Evolutionary conservation across 2,113 vertebrate genomes (phyloP).

Genomic region (Larimichthys crocea): DNA sequence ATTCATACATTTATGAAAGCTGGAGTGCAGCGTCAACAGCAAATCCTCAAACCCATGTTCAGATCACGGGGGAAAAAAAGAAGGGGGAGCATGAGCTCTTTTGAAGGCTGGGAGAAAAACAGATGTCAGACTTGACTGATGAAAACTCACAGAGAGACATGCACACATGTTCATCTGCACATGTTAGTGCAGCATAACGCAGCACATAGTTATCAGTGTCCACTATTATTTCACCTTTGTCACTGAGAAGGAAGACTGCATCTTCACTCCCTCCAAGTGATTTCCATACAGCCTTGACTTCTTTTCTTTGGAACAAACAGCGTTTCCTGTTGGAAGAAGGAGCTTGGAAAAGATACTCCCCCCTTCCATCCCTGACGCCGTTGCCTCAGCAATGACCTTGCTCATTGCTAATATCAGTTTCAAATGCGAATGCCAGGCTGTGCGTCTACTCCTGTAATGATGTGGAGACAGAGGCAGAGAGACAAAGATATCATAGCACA

Average conservation of each 20-base stretch:
- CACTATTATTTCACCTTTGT: constrained; percentile 23
- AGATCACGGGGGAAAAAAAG: constrained; percentile 8
- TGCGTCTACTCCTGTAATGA: constrained; percentile 34
- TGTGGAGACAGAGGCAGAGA: constrained; percentile 28
- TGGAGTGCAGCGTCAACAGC: constrained; percentile 32
- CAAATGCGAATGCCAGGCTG: constrained; percentile 41
- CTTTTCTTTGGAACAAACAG: constrained; percentile 3
- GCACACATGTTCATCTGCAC: constrained; percentile 23
- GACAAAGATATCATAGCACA: constrained; percentile 43
- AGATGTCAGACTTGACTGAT: constrained; percentile 31
- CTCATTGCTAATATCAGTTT: constrained; percentile 58
- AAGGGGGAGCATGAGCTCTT: background rate
- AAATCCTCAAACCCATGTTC: constrained; percentile 37
- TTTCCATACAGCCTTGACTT: constrained; percentile 38
- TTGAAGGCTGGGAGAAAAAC: constrained; percentile 47
- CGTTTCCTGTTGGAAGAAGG: constrained; percentile 18
- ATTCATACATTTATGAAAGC: constrained; percentile 61
- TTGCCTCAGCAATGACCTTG: constrained; percentile 55
- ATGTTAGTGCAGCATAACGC: constrained; percentile 4
- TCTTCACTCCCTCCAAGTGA: constrained; percentile 10
- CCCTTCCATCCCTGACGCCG: background rate
- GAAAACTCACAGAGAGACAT: constrained; percentile 30
- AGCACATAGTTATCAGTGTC: background rate
- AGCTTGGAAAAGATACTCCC: constrained; percentile 16
- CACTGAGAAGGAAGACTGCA: constrained; percentile 12